Evolutionary conservation across 2,113 vertebrate genomes (phyloP), one percentile per base, ranked within the genome.

Genomic region (Phaethornis superciliosus): DNA sequence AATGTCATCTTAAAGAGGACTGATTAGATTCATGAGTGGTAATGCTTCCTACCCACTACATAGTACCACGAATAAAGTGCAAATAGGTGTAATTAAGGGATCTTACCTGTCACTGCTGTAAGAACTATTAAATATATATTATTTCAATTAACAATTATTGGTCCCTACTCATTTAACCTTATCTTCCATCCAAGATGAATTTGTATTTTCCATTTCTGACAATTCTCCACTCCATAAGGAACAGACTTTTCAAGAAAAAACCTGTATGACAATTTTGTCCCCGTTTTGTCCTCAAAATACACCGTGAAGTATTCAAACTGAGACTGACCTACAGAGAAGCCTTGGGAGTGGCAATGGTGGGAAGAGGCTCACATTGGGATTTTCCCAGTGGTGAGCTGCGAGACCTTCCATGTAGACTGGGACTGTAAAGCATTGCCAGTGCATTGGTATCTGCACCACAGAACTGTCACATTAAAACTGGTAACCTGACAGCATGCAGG

Each of bases 311-410:
- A n/a, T 26, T 46, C 44, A 40, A 40, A 10, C 40, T 40, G 37
- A 37, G 37, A 37, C 37, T 37, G n/a, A 37, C 37, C 10, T 37
- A 37, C 37, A 37, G 37, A 47, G 19, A 10, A 20, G 19, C 46
- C 46, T 8, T 9, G 46, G 19, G 46, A 35, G 51, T 21, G 28
- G 37, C 44, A 42, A 21, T 3, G 51, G 13, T 28, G 19, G 16
- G 64, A 64, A 49, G 20, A 30, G 0, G 10, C 26, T 32, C n/a
- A 10, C 2, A 4, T 1, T 23, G 56, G 12, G 1, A 2, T 18
- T 76, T 56, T 58, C 56, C 69, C 33, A 49, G 30, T 15, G 20
- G 10, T 28, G 30, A 81, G 30, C 18, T 62, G 55, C 27, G n/a
- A 5, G 15, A 15, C 42, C 42, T 44, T 49, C 1, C 1, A 56